A percentile compares a stretch with the other conserved stretches of the same genome.
Evolutionary conservation across 2,113 vertebrate genomes (phyloP).

Genomic region (Oreotrochilus melanogaster): DNA sequence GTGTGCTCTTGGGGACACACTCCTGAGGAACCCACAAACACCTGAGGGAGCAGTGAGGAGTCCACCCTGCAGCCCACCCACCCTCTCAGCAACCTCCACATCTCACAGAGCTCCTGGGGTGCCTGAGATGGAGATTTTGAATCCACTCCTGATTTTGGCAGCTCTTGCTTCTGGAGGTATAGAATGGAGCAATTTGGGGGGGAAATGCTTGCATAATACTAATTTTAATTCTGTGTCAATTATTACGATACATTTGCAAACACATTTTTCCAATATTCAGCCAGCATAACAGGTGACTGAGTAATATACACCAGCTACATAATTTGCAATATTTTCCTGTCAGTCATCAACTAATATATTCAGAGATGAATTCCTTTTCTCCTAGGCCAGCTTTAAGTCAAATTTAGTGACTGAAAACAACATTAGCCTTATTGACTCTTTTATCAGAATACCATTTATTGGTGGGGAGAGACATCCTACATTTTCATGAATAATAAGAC

Average conservation of each 20-base stretch:
- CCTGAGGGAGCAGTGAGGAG: not conserved
- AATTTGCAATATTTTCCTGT: constrained; percentile 50
- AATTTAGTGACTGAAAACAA: constrained; percentile 52
- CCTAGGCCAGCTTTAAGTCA: constrained; percentile 25
- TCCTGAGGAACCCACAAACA: fast-evolving
- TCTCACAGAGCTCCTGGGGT: not conserved
- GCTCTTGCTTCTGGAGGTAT: not conserved
- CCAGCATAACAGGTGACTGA: constrained; percentile 33
- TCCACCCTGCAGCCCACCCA: not conserved
- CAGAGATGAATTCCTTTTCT: constrained; percentile 10
- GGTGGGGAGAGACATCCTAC: not conserved
- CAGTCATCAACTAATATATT: constrained; percentile 52
- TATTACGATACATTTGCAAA: not conserved
- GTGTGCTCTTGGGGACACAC: too few species aligned
- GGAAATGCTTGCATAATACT: not conserved
- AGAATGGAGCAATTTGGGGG: not conserved
- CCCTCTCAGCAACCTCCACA: fast-evolving
- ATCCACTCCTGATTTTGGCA: not conserved
- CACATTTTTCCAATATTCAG: constrained; percentile 3
- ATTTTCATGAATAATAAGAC: not conserved
- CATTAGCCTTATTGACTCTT: constrained; percentile 39
- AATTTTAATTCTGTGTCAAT: not conserved
- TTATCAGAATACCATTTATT: not conserved
- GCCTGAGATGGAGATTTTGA: not conserved
- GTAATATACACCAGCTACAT: constrained; percentile 2